Percentiles rank a stretch among this genome's conserved stretches.
phyloP scores from a whole-genome alignment of 2,888 invertebrate species.

The Dynastes grantii region DNA sequence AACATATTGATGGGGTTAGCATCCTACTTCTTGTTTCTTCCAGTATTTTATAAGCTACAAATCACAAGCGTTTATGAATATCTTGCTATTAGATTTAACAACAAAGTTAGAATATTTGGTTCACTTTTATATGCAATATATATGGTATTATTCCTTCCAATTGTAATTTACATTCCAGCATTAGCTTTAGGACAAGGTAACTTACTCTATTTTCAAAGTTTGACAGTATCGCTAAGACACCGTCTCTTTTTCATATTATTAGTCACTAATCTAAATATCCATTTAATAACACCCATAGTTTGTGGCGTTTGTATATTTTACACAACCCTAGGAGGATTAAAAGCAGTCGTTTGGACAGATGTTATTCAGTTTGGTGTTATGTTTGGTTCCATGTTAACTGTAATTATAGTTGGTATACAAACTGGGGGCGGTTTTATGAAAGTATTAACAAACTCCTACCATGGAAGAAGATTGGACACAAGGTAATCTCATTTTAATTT shows the following conservation, averaged over 20 bases:
- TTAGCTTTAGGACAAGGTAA: constrained; percentile 76
- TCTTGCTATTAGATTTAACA: constrained; percentile 77
- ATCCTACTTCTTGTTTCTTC: constrained; percentile 70
- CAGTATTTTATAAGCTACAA: constrained; percentile 81
- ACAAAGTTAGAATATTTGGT: constrained; percentile 74
- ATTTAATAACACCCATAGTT: constrained; percentile 78
- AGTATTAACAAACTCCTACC: constrained; percentile 74
- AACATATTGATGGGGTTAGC: constrained; percentile 67
- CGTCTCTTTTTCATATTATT: background rate
- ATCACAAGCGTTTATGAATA: constrained; percentile 81
- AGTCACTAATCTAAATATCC: constrained; percentile 63
- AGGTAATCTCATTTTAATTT: constrained; percentile 20
- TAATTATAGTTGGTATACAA: constrained; percentile 75
- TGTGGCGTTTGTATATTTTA: constrained; percentile 84
- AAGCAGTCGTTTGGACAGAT: constrained; percentile 80
- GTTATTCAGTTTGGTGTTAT: constrained; percentile 76
- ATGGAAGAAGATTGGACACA: constrained; percentile 75
- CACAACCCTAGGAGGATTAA: constrained; percentile 80
- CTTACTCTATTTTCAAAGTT: background rate
- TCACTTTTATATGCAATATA: constrained; percentile 76
- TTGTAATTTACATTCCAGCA: constrained; percentile 81
- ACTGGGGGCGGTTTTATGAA: constrained; percentile 73
- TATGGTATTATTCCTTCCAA: constrained; percentile 75
- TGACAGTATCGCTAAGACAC: background rate
- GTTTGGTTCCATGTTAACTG: constrained; percentile 72